These are phyloP conservation scores for Orchesella cincta DNA, from an alignment of 1,140 invertebrate genomes.

Conservation along the genomic window DNA sequence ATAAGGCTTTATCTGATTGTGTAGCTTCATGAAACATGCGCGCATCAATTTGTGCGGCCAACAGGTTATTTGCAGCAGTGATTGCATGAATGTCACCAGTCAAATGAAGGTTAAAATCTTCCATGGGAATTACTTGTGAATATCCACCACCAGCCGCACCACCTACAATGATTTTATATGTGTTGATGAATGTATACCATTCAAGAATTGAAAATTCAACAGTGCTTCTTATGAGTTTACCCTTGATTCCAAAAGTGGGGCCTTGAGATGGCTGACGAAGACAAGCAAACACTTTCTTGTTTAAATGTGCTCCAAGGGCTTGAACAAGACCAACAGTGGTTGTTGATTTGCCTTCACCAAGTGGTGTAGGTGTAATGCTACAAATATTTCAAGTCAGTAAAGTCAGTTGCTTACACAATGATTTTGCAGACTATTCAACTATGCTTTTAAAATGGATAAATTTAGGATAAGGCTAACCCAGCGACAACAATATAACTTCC, in stretches of 20 bases:
- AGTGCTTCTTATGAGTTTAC: constrained; percentile 62
- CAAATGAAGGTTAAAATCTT: constrained; percentile 98
- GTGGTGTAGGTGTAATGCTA: constrained; percentile 92
- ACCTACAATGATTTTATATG: constrained; percentile 60
- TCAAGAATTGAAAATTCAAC: background rate
- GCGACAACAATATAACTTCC: constrained; percentile 95
- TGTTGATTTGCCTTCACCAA: constrained; percentile 97
- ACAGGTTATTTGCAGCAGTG: constrained; percentile 93
- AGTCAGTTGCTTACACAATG: no score
- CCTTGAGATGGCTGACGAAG: constrained; percentile 98
- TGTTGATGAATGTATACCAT: background rate
- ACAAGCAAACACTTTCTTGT: constrained; percentile 84
- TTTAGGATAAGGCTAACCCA: constrained; percentile 66
- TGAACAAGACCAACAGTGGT: constrained; percentile 92
- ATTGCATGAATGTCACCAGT: constrained; percentile 99
- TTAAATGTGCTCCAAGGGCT: constrained; percentile 81
- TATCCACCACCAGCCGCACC: constrained; percentile 95
- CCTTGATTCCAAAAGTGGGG: constrained; percentile 98
- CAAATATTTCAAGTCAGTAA: constrained; percentile 34
- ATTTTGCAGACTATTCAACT: background rate
- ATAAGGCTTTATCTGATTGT: constrained; percentile 84
- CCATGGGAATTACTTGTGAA: constrained; percentile 96
- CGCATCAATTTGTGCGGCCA: constrained; percentile 92
- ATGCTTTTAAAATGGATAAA: constrained; percentile 10
- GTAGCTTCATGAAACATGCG: constrained; percentile 93